A percentile compares a stretch with the other conserved stretches of the same genome.
Evolutionary conservation across 2,113 vertebrate species (phyloP).

Genomic region (Eudyptes chrysolophus): DNA sequence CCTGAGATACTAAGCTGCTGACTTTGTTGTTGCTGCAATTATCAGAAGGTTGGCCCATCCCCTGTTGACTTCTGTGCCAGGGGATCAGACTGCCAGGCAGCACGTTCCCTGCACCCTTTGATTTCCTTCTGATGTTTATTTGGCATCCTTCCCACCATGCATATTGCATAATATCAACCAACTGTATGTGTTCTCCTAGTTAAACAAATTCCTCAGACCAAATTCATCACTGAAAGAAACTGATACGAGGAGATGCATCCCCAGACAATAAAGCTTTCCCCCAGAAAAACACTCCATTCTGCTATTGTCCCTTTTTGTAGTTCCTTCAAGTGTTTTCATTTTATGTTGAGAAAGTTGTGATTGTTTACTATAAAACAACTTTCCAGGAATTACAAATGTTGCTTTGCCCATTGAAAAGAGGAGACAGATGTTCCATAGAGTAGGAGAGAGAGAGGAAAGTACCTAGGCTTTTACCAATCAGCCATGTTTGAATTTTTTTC

Average conservation of each 20-base stretch:
- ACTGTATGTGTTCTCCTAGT: background rate
- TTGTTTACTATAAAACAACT: background rate
- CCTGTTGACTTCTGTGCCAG: background rate
- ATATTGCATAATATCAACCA: fast-evolving
- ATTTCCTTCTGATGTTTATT: background rate
- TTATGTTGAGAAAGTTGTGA: background rate
- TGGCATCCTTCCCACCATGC: background rate
- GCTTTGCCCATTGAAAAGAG: background rate
- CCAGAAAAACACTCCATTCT: background rate
- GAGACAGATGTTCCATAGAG: background rate
- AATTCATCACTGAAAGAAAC: background rate
- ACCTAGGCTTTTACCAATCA: background rate
- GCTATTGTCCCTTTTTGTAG: background rate
- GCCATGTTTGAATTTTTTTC: background rate
- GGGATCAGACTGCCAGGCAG: background rate
- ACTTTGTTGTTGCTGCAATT: background rate
- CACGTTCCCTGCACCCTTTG: background rate
- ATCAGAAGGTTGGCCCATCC: background rate
- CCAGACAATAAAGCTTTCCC: background rate
- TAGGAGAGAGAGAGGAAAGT: background rate
- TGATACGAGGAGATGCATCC: background rate
- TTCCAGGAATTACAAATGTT: background rate
- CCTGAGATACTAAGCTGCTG: background rate
- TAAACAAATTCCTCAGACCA: background rate
- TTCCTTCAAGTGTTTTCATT: background rate